Base-by-base conservation (phyloP, 2,888 invertebrate genomes). In the Drosophila mimetica region DNA sequence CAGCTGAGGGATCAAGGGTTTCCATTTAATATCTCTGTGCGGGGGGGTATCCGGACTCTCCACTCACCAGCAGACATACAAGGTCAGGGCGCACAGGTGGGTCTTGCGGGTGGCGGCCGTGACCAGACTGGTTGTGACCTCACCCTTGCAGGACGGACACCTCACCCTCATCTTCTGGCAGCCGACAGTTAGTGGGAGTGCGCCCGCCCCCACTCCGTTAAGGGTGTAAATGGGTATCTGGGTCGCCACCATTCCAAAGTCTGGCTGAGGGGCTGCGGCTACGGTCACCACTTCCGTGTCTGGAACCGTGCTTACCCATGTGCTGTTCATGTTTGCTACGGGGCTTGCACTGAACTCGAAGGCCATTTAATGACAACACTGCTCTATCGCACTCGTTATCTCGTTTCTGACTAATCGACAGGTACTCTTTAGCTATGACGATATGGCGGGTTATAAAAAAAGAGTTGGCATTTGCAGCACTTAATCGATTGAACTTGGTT, bases 1-100 rank as follows among this genome's bases (percentile, higher is more conserved):
- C 88, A 88, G 53, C 84, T 84, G 57, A 6, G 20, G 14, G 13
- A 30, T 46, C 16, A 16, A 25, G 14, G 16, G 11, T 2, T 8
- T 13, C 11, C 6, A 11, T 28, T 34, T 11, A 44, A 13, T 2
- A 13, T 4, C n/a, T 28, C 14, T 2, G 4, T 2, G 13, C 1
- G 7, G 5, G 25, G 44, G 14, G 16, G 1, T 5, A 28, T 4
- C 13, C 3, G 41, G 2, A 13, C 41, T 13, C 14, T 16, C 9
- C 5, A 79, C 81, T 81, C 47, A 81, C 88, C 88, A 76, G 48
- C 83, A 88, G 13, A 88, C 60, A 52, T 86, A 81, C 30, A 81
- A 47, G 16, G 77, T 47, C 53, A 81, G 32, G 4, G 83, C 81
- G 50, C 76, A 82, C 44, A 76, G 74, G 30, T 81, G 86, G 1